Evolutionary conservation across 2,888 invertebrate species (phyloP).

Genomic region (Allacma fusca): DNA sequence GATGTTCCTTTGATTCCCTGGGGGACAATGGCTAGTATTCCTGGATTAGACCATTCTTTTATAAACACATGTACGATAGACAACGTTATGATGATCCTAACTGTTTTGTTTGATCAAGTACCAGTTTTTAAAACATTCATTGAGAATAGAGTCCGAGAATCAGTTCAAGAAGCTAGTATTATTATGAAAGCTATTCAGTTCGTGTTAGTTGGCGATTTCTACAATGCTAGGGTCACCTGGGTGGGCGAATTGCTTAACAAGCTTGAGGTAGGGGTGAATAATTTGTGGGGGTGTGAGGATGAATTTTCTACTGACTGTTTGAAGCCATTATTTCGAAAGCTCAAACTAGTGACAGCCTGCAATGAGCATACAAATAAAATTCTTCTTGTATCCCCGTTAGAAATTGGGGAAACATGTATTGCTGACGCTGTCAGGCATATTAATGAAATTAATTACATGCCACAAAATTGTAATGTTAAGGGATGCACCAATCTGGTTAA

Average conservation of each 20-base stretch:
- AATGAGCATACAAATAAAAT: no score
- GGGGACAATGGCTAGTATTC: background rate
- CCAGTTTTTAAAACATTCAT: background rate
- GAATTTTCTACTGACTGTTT: background rate
- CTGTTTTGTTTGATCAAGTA: background rate
- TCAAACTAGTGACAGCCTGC: no score
- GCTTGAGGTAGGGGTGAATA: no score
- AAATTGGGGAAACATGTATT: no score
- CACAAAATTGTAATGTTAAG: no score
- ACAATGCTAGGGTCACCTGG: background rate
- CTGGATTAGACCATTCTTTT: background rate
- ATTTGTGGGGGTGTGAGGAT: no score
- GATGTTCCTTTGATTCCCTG: conserved; percentile 14
- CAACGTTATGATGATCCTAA: conserved; percentile 1
- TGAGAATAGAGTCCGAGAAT: background rate
- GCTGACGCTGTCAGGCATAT: no score
- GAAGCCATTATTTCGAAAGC: no score
- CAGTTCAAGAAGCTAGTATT: background rate
- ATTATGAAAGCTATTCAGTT: background rate
- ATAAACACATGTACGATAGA: conserved; percentile 16
- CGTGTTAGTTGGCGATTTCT: no score
- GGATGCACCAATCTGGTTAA: no score
- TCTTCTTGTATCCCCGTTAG: no score
- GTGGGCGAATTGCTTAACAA: background rate
- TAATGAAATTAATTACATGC: no score